Evolutionary conservation across 2,797 vertebrate genomes (phyloP).

Genomic region (Zalophus californianus): DNA sequence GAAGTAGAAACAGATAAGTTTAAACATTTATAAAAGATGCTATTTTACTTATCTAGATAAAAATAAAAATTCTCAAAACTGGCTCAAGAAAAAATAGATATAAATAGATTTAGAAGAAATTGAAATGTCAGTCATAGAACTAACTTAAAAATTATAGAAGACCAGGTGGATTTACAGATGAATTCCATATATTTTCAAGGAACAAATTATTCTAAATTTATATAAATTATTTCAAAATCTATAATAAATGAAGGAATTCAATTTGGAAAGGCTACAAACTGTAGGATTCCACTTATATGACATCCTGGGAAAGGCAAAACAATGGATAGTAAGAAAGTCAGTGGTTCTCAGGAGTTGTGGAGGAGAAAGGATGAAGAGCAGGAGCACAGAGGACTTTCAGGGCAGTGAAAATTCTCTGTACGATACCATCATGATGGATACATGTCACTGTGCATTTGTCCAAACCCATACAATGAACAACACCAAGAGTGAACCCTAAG

Average conservation of each 20-base stretch:
- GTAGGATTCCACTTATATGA: neutral
- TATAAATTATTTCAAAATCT: conserved; percentile 1
- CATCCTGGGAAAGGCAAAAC: neutral
- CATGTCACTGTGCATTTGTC: neutral
- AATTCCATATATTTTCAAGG: neutral
- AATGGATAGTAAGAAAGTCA: neutral
- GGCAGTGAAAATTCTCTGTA: neutral
- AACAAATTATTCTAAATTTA: neutral
- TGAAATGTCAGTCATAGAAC: neutral
- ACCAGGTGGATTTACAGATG: neutral
- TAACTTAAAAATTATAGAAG: neutral
- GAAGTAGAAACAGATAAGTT: neutral
- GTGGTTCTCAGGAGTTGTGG: neutral
- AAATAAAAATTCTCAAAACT: neutral
- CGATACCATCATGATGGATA: neutral
- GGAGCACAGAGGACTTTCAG: neutral
- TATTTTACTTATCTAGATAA: neutral
- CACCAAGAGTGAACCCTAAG: neutral
- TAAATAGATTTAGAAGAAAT: neutral
- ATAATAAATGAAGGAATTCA: neutral
- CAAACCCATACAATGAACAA: neutral
- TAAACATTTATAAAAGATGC: neutral
- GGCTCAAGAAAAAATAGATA: neutral
- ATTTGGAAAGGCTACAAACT: neutral
- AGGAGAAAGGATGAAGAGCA: neutral